Base-by-base conservation (phyloP, 2,888 invertebrate genomes). In the Drosophila colorata region DNA sequence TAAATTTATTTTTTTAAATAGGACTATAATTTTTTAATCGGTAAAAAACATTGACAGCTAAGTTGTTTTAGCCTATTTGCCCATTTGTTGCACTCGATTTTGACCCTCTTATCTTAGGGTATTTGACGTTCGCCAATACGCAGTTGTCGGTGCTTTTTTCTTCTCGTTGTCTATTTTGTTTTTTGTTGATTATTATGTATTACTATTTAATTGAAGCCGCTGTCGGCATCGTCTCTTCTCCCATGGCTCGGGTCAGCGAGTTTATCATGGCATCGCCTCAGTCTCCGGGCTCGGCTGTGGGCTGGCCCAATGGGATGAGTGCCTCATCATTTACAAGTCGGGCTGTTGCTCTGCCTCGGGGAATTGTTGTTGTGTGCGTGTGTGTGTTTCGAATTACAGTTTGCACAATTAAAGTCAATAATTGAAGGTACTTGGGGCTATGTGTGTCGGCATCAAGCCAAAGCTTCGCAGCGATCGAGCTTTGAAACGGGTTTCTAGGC, bases 131-230 rank as follows among this genome's bases (percentile, higher is more conserved):
- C 33, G 31, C 2, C 28, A 13, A 6, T 6, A n/a, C 1, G 4
- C 40, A 13, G n/a, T 37, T 31, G 1, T 25, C 25, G 18, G 9
- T 23, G n/a, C n/a, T n/a, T 23, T 14, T n/a, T 44, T 7, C 13
- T n/a, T 33, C 25, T 35, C 44, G 14, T 1, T 25, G 8, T 11
- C 2, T 4, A 4, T n/a, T 8, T 6, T 43, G 20, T 49, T 44
- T 59, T 46, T 52, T 59, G 59, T 76, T 82, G 65, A 81, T 87
- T 81, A 72, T 69, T 82, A 73, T 87, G 83, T 82, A 85, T 87
- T 87, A 66, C 83, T 76, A 73, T 82, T 87, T 79, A 76, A 85
- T 82, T 86, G 87, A 84, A 80, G 85, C 40, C 47, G 41, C 55
- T 68, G 68, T 64, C 56, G 61, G 79, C 66, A 67, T 58, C 44